Base-by-base conservation (phyloP, 2,797 vertebrate species). In the Eptatretus atami region DNA sequence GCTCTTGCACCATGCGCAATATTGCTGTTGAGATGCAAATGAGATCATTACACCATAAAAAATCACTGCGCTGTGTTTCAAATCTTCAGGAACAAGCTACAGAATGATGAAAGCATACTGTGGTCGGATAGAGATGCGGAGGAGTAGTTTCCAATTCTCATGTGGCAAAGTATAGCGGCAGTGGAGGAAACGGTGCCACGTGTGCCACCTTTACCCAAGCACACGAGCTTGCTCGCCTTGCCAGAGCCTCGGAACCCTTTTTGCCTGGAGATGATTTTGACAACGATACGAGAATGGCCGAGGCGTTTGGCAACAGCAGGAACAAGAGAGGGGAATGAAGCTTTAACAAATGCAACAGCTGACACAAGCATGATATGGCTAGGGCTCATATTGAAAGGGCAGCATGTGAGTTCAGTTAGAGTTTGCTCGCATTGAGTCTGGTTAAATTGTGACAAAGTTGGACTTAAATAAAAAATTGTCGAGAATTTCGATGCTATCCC, bases 101-200 rank as follows among this genome's bases (percentile, higher is more conserved):
- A 6, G 31, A 31, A 31, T 31, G 31, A 31, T 31, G 31, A 31
- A 31, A 31, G 31, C 71, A 65, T 73, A 98, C 92, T 84, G 95
- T 87, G 88, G 92, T 44, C 95, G 77, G 73, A 98, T 93, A 73
- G 87, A 93, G 78, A 95, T 90, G 64, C 82, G 79, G 75, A 98
- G 66, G 92, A 95, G 74, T 98, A 86, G 73, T 94, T 96, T 70
- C 78, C 83, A n/a, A 73, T 78, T 81, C 71, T 98, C 88, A 8
- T 86, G 90, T 85, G 94, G 94, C 71, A n/a, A 98, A 73, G 71
- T 94, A 96, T 57, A 98, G 82, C 6, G 92, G 92, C 66, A 98
- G 84, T 67, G 84, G 82, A 0, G 92, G 72, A 98, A 96, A 70
- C 94, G 95, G 74, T 94, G 82, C 92, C 92, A 98, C 5, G 88